Evolutionary conservation across 2,888 invertebrate species (phyloP).

Genomic region (Scaeva pyrastri): DNA sequence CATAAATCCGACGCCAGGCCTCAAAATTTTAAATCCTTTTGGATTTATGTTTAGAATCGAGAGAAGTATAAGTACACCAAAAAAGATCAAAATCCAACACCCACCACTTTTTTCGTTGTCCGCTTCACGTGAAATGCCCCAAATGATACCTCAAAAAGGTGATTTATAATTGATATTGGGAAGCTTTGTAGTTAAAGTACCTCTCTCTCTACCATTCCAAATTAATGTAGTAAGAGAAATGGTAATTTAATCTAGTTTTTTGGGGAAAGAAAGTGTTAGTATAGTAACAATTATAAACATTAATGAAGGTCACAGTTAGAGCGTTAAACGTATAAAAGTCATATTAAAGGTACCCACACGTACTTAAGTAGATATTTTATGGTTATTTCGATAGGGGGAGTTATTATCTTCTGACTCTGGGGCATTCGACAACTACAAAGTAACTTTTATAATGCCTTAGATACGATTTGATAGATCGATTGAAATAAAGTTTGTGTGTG

Average conservation of each 20-base stretch:
- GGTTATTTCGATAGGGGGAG: background rate
- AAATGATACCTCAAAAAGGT: too few relatives aligned
- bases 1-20: too few relatives aligned
- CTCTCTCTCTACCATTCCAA: background rate
- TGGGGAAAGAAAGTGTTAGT: background rate
- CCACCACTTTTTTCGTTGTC: too few relatives aligned
- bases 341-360: background rate
- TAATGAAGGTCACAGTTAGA: conserved; percentile 23
- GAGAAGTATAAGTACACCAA: too few relatives aligned
- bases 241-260: background rate
- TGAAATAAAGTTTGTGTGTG: background rate
- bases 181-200: background rate
- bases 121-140: too few relatives aligned
- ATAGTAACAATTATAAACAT: background rate
- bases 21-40: too few relatives aligned
- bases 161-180: conserved; percentile 44
- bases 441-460: background rate
- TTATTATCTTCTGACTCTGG: background rate
- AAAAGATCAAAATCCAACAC: too few relatives aligned
- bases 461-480: conserved; percentile 21
- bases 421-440: background rate
- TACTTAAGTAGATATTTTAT: background rate
- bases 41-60: too few relatives aligned
- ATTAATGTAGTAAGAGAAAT: conserved; percentile 18
- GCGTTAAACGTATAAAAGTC: background rate